Conservation (phyloP, 2,797 vertebrate genomes). For the Astyanax mexicanus region DNA sequence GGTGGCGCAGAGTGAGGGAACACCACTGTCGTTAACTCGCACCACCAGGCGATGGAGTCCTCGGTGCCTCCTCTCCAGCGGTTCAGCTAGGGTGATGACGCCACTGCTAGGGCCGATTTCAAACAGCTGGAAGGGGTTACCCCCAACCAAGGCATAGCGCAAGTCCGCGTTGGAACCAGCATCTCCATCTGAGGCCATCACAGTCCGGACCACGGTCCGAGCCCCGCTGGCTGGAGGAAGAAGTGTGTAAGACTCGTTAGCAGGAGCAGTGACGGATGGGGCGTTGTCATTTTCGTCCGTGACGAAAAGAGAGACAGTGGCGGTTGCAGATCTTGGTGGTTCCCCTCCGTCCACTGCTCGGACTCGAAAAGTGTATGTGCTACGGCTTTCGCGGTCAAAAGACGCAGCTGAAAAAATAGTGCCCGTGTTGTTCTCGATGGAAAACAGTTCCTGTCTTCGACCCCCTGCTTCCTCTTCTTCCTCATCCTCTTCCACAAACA, state of each 20-base stretch:
- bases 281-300: conserved; percentile 97
- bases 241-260: conserved; percentile 90
- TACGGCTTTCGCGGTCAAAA: conserved; percentile 92
- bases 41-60: conserved; percentile 94
- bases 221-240: conserved; percentile 90
- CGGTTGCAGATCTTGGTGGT: conserved; percentile 88
- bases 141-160: conserved; percentile 88
- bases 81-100: conserved; percentile 93
- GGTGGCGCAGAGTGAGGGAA: conserved; percentile 90
- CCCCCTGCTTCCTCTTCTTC: conserved; percentile 69
- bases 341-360: conserved; percentile 93
- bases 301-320: conserved; percentile 92
- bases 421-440: conserved; percentile 94
- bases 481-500: conserved; percentile 87
- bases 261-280: conserved; percentile 85
- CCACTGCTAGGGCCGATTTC: conserved; percentile 91
- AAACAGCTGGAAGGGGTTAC: conserved; percentile 94
- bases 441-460: conserved; percentile 80
- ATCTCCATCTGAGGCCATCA: conserved; percentile 88
- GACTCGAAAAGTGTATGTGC: conserved; percentile 92
- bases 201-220: conserved; percentile 89
- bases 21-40: conserved; percentile 93
- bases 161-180: conserved; percentile 92
- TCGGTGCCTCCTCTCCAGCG: conserved; percentile 90
- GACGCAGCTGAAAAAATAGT: conserved; percentile 94